phyloP scores from a whole-genome alignment of 1,140 invertebrate genomes.

The Drosophila quadrilineata region DNA sequence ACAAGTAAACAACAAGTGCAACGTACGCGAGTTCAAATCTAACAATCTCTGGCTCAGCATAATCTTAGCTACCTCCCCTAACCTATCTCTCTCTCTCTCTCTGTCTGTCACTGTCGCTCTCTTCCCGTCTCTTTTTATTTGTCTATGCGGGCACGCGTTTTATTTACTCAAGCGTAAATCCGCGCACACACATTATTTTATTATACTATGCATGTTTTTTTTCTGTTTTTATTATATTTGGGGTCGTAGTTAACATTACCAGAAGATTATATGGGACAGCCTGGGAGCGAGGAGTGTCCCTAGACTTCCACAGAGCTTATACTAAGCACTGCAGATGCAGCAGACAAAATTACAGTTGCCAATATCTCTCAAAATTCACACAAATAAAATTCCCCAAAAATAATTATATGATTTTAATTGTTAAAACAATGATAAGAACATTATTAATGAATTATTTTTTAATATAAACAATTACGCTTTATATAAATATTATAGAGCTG shows the following conservation, averaged over 20 bases:
- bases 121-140: conserved; percentile 2
- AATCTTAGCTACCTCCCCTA: too few relatives aligned
- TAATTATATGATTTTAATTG: neutral
- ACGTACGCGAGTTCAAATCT: conserved; percentile 54
- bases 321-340: too few relatives aligned
- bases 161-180: conserved; percentile 73
- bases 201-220: too few relatives aligned
- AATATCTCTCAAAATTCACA: too few relatives aligned
- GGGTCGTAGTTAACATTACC: conserved; percentile 26
- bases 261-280: conserved; percentile 37
- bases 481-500: too few relatives aligned
- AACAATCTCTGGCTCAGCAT: conserved; percentile 22
- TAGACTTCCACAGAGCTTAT: too few relatives aligned
- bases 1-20: conserved; percentile 75
- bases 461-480: too few relatives aligned
- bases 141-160: conserved; percentile 38
- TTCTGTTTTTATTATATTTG: too few relatives aligned
- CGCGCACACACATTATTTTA: conserved; percentile 66
- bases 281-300: too few relatives aligned
- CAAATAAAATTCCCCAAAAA: neutral
- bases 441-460: too few relatives aligned
- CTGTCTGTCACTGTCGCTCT: neutral
- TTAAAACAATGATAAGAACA: neutral
- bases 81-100: conserved; percentile 7
- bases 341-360: too few relatives aligned